Evolutionary conservation across 2,113 vertebrate species (phyloP), one percentile per base, ranked within the genome.

Genomic region (Pelecanoides urinatrix): DNA sequence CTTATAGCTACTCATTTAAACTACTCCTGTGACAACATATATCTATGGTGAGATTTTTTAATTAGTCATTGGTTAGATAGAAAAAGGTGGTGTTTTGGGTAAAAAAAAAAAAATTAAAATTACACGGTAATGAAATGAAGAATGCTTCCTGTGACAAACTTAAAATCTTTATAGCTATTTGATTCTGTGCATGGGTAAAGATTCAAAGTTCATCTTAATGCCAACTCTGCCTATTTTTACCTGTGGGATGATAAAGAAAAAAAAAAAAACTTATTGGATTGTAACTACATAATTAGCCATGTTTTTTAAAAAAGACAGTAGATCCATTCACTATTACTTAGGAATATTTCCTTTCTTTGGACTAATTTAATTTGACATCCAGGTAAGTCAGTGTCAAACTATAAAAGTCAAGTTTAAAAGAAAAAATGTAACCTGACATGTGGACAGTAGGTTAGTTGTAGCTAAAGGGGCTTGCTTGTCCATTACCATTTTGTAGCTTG

Each of bases 301-400:
- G 3, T 5, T 30, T 72, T 81, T 71, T 15, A 19, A 14, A 52
- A n/a, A 52, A 38, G 12, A 13, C 4, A 16, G 23, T n/a, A 81
- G 4, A 53, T 27, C 5, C 14, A 29, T 29, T 95, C 65, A 34
- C 7, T 76, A 16, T 50, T 88, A 78, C 70, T 95, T 73, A 80
- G 11, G n/a, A 44, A 34, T 82, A 75, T 91, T 94, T 85, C 14
- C 11, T 44, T 83, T 94, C 25, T 90, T 83, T 81, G 19, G 6
- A n/a, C 26, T 95, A 92, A 96, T 91, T 92, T 88, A 90, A 18
- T 94, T 75, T 97, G 92, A 15, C 87, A 92, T 55, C 67, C 71
- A 95, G 86, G 71, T 88, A 97, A 93, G 75, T 92, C 78, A 92
- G 25, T 92, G 95, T 96, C 90, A 97, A 87, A 78, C 18, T 42